phyloP scores from a whole-genome alignment of 1,140 invertebrate species.

The Augochlora pura region DNA sequence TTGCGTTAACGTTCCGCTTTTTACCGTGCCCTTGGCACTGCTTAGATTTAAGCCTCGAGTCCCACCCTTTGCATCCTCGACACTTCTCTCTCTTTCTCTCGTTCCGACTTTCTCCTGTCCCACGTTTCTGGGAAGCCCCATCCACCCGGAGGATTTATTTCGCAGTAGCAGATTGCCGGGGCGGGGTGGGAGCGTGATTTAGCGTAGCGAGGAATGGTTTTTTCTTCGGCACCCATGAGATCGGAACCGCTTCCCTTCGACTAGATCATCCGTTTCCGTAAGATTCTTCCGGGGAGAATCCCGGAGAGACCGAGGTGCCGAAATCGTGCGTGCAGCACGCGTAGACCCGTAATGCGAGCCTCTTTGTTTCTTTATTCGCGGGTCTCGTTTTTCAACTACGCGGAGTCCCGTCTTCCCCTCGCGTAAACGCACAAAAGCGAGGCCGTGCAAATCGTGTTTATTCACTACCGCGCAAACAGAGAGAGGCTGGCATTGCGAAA shows the following conservation, averaged over 20 bases:
- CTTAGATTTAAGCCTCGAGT: constrained; percentile 27
- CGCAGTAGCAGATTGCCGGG: constrained; percentile 23
- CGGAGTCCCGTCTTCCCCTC: neutral
- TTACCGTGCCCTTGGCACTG: constrained; percentile 16
- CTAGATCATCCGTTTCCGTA: neutral
- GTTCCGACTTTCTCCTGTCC: neutral
- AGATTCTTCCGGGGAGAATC: neutral
- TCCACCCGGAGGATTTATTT: constrained; percentile 40
- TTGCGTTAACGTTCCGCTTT: constrained; percentile 7
- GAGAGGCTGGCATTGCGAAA: constrained; percentile 17
- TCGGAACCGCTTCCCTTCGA: neutral
- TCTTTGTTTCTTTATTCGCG: neutral
- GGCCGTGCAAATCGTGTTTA: constrained; percentile 32
- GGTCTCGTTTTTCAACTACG: neutral
- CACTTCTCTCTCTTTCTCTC: neutral
- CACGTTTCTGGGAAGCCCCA: constrained; percentile 14
- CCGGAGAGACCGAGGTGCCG: neutral
- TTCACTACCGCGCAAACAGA: constrained; percentile 1
- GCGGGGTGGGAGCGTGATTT: constrained; percentile 43
- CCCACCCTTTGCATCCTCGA: neutral
- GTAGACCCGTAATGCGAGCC: constrained; percentile 12
- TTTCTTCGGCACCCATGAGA: neutral
- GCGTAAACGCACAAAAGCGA: constrained; percentile 9
- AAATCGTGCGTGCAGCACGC: constrained; percentile 33
- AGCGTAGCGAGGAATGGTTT: constrained; percentile 23